These are phyloP conservation scores for Thalpophila matura DNA, from an alignment of 2,888 invertebrate species.

Conservation along the genomic window DNA sequence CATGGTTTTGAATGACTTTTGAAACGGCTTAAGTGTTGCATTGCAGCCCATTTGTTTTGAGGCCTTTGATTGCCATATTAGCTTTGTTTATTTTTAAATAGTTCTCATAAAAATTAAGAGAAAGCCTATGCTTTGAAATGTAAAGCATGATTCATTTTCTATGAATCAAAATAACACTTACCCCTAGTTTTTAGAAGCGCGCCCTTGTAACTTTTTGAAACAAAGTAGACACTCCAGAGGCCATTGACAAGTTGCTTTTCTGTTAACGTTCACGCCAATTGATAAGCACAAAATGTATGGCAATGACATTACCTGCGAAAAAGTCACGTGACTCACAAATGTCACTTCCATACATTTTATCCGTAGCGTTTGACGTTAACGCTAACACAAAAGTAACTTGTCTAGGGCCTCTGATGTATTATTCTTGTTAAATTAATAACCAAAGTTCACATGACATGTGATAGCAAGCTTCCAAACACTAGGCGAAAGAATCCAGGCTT, in stretches of 20 bases:
- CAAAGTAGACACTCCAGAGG: too few species aligned
- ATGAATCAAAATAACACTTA: conserved; percentile 3
- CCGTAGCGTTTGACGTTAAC: too few species aligned
- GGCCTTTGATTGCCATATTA: conserved; percentile 16
- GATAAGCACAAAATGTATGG: too few species aligned
- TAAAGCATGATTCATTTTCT: not conserved
- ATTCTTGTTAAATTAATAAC: too few species aligned
- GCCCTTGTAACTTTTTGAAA: too few species aligned
- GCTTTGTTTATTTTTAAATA: conserved; percentile 25
- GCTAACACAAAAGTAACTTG: too few species aligned
- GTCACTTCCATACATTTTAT: too few species aligned
- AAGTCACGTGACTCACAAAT: too few species aligned
- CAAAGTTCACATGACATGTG: not conserved
- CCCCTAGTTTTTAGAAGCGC: conserved; percentile 9
- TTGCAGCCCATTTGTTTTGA: conserved; percentile 13
- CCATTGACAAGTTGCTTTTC: too few species aligned
- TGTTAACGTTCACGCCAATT: too few species aligned
- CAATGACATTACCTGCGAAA: too few species aligned
- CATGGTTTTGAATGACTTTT: conserved; percentile 53
- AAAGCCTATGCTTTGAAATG: not conserved
- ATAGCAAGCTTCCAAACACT: not conserved
- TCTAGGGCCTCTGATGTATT: too few species aligned
- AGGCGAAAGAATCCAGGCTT: not conserved
- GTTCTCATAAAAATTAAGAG: not conserved
- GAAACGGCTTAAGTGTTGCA: conserved; percentile 33